Evolutionary conservation across 2,888 invertebrate species (phyloP).

Genomic region (Gastrophysa polygoni): DNA sequence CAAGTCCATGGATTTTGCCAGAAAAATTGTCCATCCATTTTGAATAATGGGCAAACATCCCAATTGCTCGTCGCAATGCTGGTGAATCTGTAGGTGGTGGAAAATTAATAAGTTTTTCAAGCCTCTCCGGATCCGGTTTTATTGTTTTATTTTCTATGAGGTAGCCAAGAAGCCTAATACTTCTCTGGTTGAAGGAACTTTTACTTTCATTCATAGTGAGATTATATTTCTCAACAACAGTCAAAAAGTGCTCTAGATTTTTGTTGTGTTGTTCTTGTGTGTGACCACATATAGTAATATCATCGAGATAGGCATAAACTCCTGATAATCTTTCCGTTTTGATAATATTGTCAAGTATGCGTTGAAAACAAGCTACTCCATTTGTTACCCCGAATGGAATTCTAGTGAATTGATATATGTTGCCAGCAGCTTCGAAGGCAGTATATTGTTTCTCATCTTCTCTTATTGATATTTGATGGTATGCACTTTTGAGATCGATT

Average conservation of each 20-base stretch:
- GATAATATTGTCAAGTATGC: background rate
- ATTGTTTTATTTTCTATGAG: background rate
- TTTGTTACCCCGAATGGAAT: slow-evolving; percentile 18
- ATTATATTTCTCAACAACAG: background rate
- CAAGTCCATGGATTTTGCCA: background rate
- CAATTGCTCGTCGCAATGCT: background rate
- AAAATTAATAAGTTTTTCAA: background rate
- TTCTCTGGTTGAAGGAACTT: background rate
- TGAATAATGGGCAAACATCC: slow-evolving; percentile 4
- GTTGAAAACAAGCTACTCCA: slow-evolving; percentile 14
- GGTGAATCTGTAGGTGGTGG: background rate
- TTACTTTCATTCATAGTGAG: background rate
- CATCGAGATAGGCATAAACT: slow-evolving; percentile 1
- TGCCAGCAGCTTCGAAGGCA: slow-evolving; percentile 18
- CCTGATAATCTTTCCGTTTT: background rate
- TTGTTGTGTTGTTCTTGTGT: background rate
- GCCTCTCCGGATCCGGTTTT: background rate
- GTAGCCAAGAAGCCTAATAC: background rate
- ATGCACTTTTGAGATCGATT: slow-evolving; percentile 17
- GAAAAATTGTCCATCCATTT: background rate
- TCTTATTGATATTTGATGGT: slow-evolving; percentile 19
- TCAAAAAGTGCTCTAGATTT: background rate
- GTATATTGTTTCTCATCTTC: slow-evolving; percentile 14
- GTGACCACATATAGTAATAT: background rate
- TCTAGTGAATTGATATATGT: slow-evolving; percentile 15